Percentiles rank a stretch among this genome's conserved stretches.
Conservation (phyloP, 1,140 invertebrate genomes). For the Apis mellifera region Amel_HAv3.1 CM009939.2:12121001-12121500, state of each 20-base stretch:
- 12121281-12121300: constrained; percentile 53
- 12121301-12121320: constrained; percentile 74
- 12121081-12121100: too few relatives aligned
- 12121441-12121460: neutral
- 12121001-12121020: too few relatives aligned
- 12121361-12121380: constrained; percentile 57
- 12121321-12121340: constrained; percentile 53
- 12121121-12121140: too few relatives aligned
- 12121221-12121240: too few relatives aligned
- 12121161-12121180: too few relatives aligned
- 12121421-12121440: neutral
- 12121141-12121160: too few relatives aligned
- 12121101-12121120: too few relatives aligned
- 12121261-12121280: neutral
- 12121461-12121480: neutral
- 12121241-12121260: neutral
- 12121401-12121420: constrained; percentile 6
- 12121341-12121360: constrained; percentile 60
- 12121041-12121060: neutral
- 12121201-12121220: neutral
- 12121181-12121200: too few relatives aligned
- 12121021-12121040: too few relatives aligned
- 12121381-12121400: constrained; percentile 14
- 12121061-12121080: too few relatives aligned
- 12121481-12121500: neutral